Base-by-base conservation (phyloP, 2,797 vertebrate species). In the Melanotaenia boesemani region DNA sequence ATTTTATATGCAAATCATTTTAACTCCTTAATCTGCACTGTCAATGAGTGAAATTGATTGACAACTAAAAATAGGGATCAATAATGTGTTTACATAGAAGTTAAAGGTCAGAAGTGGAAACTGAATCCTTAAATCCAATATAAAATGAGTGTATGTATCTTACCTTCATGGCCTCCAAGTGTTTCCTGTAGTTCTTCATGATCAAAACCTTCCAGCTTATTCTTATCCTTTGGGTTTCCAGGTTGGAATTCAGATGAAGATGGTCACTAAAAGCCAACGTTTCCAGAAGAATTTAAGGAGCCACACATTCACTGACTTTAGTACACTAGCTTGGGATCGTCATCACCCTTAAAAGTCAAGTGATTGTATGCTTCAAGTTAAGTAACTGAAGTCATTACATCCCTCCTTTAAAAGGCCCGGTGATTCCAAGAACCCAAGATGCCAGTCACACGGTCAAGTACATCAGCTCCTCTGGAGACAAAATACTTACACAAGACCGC, bases 401-500 rank as follows among this genome's bases (percentile, higher is more conserved):
- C 32, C 9, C 30, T 50, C 44, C 54, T 26, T 22, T 32, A 41
- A 60, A 65, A 3, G 4, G n/a, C 3, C 55, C 28, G 50, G 20
- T 41, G 15, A 9, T 64, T 54, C 62, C 62, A 59, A 56, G 56
- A 66, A 77, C 7, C 18, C 26, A 36, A 44, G 56, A 55, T 59
- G 39, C 1, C 15, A 36, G 39, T 74, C 74, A 72, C 48, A 63
- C 63, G 69, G 26, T 39, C 6, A 26, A 24, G 55, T 55, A 26
- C 20, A 37, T 32, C 56, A 36, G 30, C 4, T 24, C 56, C 9
- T 36, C 9, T 26, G 50, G n/a, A n/a, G 9, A 32, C 18, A 62
- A 8, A 24, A 36, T 13, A 5, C 10, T 46, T n/a, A n/a, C 32
- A n/a, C 32, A 22, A 34, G 4, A 55, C 37, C 8, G 26, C 24